phyloP scores from a whole-genome alignment of 2,113 vertebrate species.

The Rhinolophus sinicus region DNA sequence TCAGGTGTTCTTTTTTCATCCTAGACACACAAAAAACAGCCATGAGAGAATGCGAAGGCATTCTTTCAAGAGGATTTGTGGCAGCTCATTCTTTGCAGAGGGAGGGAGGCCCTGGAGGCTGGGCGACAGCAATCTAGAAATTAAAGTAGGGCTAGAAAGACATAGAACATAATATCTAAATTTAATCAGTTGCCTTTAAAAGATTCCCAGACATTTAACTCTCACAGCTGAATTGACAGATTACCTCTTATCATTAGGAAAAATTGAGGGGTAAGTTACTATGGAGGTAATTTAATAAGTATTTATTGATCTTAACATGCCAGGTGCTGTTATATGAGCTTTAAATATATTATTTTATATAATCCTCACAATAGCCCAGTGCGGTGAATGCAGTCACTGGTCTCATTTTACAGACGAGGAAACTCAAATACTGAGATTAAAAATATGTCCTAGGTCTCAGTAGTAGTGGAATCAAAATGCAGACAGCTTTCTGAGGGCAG shows the following conservation, averaged over 20 bases:
- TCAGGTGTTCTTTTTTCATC: background rate
- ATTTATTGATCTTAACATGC: background rate
- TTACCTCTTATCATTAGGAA: background rate
- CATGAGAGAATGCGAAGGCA: background rate
- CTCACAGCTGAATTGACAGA: background rate
- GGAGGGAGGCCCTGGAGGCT: background rate
- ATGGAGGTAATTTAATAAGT: background rate
- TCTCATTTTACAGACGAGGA: background rate
- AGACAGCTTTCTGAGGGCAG: background rate
- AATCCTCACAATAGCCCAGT: background rate
- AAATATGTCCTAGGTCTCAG: background rate
- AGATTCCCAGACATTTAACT: background rate
- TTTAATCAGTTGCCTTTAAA: background rate
- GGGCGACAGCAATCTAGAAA: background rate
- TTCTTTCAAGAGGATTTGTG: background rate
- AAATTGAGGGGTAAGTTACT: background rate
- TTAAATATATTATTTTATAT: background rate
- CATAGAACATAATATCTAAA: background rate
- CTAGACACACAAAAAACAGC: background rate
- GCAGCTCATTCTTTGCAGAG: background rate
- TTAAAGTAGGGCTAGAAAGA: background rate
- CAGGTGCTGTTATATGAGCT: background rate
- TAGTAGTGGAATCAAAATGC: background rate
- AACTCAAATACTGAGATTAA: background rate
- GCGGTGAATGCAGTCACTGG: background rate